A percentile compares a stretch with the other conserved stretches of the same genome.
These are phyloP conservation scores for Spilogale gracilis DNA, from an alignment of 2,113 vertebrate genomes.

Conservation along the genomic window DNA sequence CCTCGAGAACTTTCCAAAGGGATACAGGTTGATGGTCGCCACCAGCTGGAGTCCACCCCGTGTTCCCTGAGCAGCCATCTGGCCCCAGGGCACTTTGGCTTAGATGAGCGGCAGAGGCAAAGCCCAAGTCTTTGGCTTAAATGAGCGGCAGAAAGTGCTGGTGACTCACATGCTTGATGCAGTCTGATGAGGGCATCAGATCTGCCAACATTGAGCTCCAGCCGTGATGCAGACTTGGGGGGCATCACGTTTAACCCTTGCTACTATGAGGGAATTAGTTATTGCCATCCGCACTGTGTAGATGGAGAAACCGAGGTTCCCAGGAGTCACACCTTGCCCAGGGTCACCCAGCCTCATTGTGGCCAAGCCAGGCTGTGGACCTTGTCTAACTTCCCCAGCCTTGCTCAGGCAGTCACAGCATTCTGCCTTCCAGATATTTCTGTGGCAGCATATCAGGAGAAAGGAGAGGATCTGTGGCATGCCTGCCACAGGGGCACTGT, in stretches of 20 bases:
- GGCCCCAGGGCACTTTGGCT: not conserved
- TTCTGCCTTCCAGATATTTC: not conserved
- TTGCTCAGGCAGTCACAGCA: not conserved
- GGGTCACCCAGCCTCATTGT: not conserved
- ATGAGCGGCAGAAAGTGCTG: not conserved
- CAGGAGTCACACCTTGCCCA: not conserved
- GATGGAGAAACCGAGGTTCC: not conserved
- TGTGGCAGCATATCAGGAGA: not conserved
- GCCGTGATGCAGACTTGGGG: not conserved
- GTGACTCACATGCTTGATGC: accelerated
- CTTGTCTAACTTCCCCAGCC: not conserved
- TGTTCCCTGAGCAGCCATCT: not conserved
- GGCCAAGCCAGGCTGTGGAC: not conserved
- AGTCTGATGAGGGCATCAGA: not conserved
- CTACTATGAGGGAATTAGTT: not conserved
- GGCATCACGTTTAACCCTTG: not conserved
- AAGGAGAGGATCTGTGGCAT: not conserved
- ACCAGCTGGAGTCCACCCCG: too few relatives aligned
- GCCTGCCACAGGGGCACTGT: not conserved
- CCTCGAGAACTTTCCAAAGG: not conserved
- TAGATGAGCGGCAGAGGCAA: not conserved
- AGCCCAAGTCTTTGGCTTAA: not conserved
- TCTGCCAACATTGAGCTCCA: not conserved
- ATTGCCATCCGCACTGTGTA: not conserved
- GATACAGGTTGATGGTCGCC: not conserved